Evolutionary conservation across 2,797 vertebrate species (phyloP).

Genomic region (Sebastes ruberrimus): DNA sequence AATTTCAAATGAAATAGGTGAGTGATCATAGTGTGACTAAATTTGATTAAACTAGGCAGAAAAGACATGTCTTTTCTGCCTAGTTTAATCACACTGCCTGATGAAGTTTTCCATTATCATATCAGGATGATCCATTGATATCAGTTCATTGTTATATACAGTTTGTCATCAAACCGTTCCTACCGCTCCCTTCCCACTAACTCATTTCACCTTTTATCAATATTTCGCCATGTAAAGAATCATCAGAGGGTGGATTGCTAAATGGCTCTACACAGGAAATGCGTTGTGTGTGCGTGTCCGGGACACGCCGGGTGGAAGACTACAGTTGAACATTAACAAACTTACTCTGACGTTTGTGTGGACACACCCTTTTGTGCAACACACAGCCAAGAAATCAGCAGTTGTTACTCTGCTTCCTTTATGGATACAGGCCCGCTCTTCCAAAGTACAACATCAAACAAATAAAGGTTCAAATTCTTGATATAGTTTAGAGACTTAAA

Average conservation of each 20-base stretch:
- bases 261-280: slow-evolving; percentile 62
- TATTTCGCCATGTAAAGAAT: slow-evolving; percentile 32
- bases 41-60: no score
- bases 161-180: not conserved
- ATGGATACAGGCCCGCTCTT: not conserved
- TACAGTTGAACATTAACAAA: slow-evolving; percentile 30
- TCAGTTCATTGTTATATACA: not conserved
- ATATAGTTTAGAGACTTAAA: not conserved
- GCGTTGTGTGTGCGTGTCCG: not conserved
- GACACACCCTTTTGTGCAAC: slow-evolving; percentile 67
- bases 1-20: not conserved
- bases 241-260: slow-evolving; percentile 40
- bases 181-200: not conserved
- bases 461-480: not conserved
- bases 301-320: slow-evolving; percentile 21
- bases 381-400: not conserved
- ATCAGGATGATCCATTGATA: not conserved
- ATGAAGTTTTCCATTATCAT: not conserved
- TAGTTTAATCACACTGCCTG: not conserved
- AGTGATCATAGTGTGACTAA: not conserved
- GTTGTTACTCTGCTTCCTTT: slow-evolving; percentile 13
- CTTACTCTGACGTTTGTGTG: slow-evolving; percentile 42
- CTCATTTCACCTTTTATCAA: slow-evolving; percentile 9
- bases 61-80: not conserved
- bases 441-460: not conserved